Evolutionary conservation across 2,888 invertebrate genomes (phyloP).

Genomic region (Priocnemis perturbator): DNA sequence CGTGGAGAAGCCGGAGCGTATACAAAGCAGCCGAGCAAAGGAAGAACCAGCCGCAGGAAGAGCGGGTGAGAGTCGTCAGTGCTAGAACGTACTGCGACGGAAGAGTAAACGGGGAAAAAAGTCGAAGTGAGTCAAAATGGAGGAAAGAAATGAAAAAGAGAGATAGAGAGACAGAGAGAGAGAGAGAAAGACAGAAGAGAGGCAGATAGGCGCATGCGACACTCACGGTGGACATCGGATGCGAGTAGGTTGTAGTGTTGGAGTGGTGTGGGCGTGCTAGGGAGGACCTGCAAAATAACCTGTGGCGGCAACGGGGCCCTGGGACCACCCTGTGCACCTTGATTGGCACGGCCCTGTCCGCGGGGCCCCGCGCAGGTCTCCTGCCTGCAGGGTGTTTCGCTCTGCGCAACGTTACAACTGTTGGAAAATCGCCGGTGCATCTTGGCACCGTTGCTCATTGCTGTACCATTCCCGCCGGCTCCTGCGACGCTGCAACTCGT

Average conservation of each 20-base stretch:
- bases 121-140: neutral
- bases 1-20: too few species aligned
- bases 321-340: slow-evolving; percentile 53
- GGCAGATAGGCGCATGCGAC: slow-evolving; percentile 70
- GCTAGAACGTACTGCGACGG: too few species aligned
- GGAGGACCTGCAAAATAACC: slow-evolving; percentile 87
- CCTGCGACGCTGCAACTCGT: slow-evolving; percentile 57
- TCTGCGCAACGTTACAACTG: slow-evolving; percentile 76
- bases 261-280: slow-evolving; percentile 75
- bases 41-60: too few species aligned
- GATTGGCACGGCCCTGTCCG: slow-evolving; percentile 58
- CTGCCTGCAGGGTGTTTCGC: slow-evolving; percentile 57
- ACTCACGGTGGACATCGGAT: slow-evolving; percentile 75
- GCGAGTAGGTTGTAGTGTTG: slow-evolving; percentile 74
- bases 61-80: too few species aligned
- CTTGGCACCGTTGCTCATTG: slow-evolving; percentile 65
- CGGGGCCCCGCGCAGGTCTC: slow-evolving; percentile 66
- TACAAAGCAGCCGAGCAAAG: too few species aligned
- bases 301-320: slow-evolving; percentile 79
- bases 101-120: neutral
- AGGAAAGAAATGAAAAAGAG: slow-evolving; percentile 3
- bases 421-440: slow-evolving; percentile 68
- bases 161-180: slow-evolving; percentile 7
- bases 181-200: slow-evolving; percentile 17
- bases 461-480: slow-evolving; percentile 69